Evolutionary conservation across 2,888 invertebrate genomes (phyloP).

Genomic region (Lymantria monacha): DNA sequence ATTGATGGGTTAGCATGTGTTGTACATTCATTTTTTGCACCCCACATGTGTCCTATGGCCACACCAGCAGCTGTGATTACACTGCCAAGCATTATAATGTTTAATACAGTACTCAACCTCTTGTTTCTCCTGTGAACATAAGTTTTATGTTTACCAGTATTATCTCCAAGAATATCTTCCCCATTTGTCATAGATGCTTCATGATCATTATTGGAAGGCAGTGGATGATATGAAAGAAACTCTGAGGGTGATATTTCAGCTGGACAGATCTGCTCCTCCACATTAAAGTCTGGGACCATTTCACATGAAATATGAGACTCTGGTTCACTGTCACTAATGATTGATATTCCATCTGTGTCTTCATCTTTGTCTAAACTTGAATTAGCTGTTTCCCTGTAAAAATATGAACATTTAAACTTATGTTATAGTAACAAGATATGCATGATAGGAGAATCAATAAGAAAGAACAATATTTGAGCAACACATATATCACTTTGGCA

Average conservation of each 20-base stretch:
- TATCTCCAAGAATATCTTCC: slow-evolving; percentile 59
- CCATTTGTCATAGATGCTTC: slow-evolving; percentile 49
- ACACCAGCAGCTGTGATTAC: slow-evolving; percentile 76
- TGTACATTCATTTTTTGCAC: slow-evolving; percentile 69
- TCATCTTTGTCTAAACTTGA: slow-evolving; percentile 64
- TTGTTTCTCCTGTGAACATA: slow-evolving; percentile 77
- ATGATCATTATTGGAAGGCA: slow-evolving; percentile 36
- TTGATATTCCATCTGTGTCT: slow-evolving; percentile 78
- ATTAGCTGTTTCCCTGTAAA: slow-evolving; percentile 43
- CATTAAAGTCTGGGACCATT: slow-evolving; percentile 39
- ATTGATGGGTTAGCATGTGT: slow-evolving; percentile 61
- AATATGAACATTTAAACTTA: slow-evolving; percentile 1
- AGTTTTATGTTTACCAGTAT: slow-evolving; percentile 62
- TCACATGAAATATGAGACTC: slow-evolving; percentile 56
- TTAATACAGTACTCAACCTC: slow-evolving; percentile 70
- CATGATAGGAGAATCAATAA: not conserved
- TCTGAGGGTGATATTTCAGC: slow-evolving; percentile 37
- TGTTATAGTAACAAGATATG: not conserved
- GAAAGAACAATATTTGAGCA: too few species aligned
- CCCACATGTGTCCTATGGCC: slow-evolving; percentile 79
- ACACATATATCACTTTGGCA: too few species aligned
- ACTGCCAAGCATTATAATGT: slow-evolving; percentile 73
- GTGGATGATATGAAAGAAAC: slow-evolving; percentile 40
- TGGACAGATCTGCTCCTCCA: slow-evolving; percentile 43
- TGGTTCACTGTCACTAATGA: slow-evolving; percentile 75